Base-by-base conservation (phyloP, 2,888 invertebrate genomes). In the Ommatoiulus sabulosus region DNA sequence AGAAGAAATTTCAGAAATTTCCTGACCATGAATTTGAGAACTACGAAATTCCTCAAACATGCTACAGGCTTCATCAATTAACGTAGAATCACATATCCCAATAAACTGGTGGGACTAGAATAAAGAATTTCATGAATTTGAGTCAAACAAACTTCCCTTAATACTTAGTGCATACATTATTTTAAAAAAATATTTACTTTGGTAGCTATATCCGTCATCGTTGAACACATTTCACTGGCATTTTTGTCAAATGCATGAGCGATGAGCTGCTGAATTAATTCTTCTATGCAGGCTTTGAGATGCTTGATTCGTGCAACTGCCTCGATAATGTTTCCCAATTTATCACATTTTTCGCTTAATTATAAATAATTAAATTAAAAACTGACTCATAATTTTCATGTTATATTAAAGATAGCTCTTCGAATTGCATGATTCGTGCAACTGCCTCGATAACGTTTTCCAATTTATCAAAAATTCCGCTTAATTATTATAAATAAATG, bases 61-160 rank as follows among this genome's bases (percentile, higher is more conserved):
- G 12, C 95, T 95, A 85, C 98, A 94, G 0, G 97, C 96, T 92
- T 97, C 97, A 92, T 97, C 97, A 0, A 98, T 96, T 63, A 97
- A 93, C 10, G 95, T 95, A 0, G 97, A 96, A 92, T 97, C 97
- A 96, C 97, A 98, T 2, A 97, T 94, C 87, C 95, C 95, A 3
- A 97, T 93, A 89, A 98, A 93, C 87, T 96, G 96, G 90, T 96
- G 94, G 0, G 97, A 96, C 94, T 94, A 91, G 3, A 91, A 91
- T 87, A 89, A 89, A 89, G 89, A 17, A 24, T 43, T 84, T 43
- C 24, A 84, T 84, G 10, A 52, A 8, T 15, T 52, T 12, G 5
- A 52, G 7, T 10, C 52, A 52, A 12, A 52, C 12, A 15, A 12
- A 12, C 52, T 52, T 15, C 12, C 12, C 48, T 48, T 15, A 52